Base-by-base conservation (phyloP, 2,113 vertebrate species). In the Zosterops lateralis region DNA sequence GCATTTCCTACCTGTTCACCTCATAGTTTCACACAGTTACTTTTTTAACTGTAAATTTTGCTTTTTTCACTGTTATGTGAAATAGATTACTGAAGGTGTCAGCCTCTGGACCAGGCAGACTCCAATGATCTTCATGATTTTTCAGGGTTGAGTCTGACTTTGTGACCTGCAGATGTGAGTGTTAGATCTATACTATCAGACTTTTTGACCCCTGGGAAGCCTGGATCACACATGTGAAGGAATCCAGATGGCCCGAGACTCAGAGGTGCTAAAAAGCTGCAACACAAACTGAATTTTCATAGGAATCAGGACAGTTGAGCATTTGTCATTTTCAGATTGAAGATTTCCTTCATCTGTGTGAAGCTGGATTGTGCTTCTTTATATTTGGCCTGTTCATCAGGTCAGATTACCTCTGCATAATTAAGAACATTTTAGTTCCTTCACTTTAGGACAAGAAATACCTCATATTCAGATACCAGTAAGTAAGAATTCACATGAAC, bases 201-300 rank as follows among this genome's bases (percentile, higher is more conserved):
- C 11, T 64, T 84, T 73, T 56, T 66, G 45, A 83, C 88, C 56
- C 89, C 51, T 84, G 70, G 47, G n/a, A 86, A 94, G 56, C 70
- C 45, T 89, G 70, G 45, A 53, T 89, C 77, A 50, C 70, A 77
- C 19, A 51, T 53, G 53, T 86, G 81, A 81, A 91, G 83, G 31
- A 54, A 72, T 31, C 24, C 65, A 84, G 34, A 61, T 79, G 71
- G 57, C 21, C 66, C 54, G 50, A 76, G 47, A 29, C 85, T 84
- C 60, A 83, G 71, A 95, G 13, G 50, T 87, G 77, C 38, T 89
- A 80, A 92, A 84, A 45, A 47, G 13, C 68, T 78, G n/a, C 29
- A 93, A 51, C 25, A 70, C 28, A 85, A 65, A 72, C 18, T 58
- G 73, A 82, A 76, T 89, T 95, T 94, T 91, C 54, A 72, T 75